Percentiles rank a stretch among this genome's conserved stretches.
These are phyloP conservation scores for Tychaedon coryphoeus DNA, from an alignment of 2,113 vertebrate genomes.

Conservation along the genomic window DNA sequence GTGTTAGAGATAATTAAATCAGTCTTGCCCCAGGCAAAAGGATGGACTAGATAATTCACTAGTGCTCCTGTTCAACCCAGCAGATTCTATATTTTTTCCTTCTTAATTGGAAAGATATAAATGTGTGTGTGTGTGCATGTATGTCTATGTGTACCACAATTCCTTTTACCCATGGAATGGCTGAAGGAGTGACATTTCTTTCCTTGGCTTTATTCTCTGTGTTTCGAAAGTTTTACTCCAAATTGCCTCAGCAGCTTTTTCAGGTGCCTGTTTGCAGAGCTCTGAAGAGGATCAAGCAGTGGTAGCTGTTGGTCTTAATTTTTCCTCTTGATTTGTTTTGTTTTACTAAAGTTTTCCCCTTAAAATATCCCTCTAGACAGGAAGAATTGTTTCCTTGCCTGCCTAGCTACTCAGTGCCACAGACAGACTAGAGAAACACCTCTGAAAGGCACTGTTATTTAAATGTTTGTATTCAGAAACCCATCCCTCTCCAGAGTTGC, in stretches of 20 bases:
- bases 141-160: background rate
- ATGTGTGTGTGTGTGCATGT: background rate
- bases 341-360: background rate
- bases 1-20: conserved; percentile 61
- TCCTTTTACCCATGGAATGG: background rate
- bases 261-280: background rate
- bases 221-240: background rate
- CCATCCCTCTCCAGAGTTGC: background rate
- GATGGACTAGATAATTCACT: conserved; percentile 55
- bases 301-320: background rate
- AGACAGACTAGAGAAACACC: background rate
- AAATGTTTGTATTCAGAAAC: background rate
- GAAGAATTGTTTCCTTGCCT: background rate
- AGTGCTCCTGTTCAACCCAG: conserved; percentile 25
- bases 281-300: background rate
- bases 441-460: background rate
- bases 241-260: background rate
- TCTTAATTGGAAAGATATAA: conserved; percentile 29
- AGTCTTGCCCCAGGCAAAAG: conserved; percentile 45
- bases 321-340: background rate
- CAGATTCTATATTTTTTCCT: conserved; percentile 43
- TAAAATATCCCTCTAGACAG: background rate
- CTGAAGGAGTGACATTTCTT: background rate
- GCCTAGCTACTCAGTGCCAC: background rate
- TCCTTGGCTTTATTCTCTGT: background rate